Percentiles rank a stretch among this genome's conserved stretches.
These are phyloP conservation scores for Uloborus plumipes DNA, from an alignment of 2,888 invertebrate species.

Conservation along the genomic window DNA sequence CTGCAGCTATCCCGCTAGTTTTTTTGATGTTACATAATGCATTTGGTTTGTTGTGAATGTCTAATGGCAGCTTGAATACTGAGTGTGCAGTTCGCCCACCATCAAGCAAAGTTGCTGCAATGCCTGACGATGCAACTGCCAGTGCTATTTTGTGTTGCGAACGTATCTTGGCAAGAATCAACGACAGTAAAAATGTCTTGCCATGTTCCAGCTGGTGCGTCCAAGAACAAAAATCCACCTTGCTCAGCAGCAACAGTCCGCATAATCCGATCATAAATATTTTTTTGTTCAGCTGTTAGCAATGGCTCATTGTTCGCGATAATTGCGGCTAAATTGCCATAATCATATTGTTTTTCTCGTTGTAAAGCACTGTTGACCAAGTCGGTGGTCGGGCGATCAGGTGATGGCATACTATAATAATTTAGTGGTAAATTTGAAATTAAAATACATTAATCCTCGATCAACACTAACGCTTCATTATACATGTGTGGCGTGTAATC, in stretches of 20 bases:
- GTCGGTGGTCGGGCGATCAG: slow-evolving; percentile 10
- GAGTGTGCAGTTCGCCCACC: slow-evolving; percentile 57
- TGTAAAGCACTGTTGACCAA: slow-evolving; percentile 21
- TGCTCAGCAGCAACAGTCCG: slow-evolving; percentile 7
- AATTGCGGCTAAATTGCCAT: not conserved
- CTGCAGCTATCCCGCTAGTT: not conserved
- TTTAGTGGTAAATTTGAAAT: not conserved
- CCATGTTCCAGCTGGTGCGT: slow-evolving; percentile 67
- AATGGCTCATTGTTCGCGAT: not conserved
- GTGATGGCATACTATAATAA: slow-evolving; percentile 6
- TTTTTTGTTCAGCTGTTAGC: slow-evolving; percentile 10
- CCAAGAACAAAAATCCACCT: slow-evolving; percentile 69
- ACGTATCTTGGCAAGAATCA: slow-evolving; percentile 60
- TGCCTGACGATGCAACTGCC: slow-evolving; percentile 65
- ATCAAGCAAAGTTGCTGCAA: slow-evolving; percentile 13
- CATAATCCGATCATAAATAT: not conserved
- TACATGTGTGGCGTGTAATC: not conserved
- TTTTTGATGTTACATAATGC: slow-evolving; percentile 70
- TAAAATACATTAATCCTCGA: not conserved
- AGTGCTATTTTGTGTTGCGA: slow-evolving; percentile 49
- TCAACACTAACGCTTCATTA: not conserved
- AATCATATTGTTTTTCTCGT: slow-evolving; percentile 3
- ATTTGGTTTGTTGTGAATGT: slow-evolving; percentile 65
- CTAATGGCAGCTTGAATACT: slow-evolving; percentile 23
- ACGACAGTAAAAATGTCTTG: slow-evolving; percentile 51